phyloP scores from a whole-genome alignment of 2,113 vertebrate genomes.

The Sciurus niger region DNA sequence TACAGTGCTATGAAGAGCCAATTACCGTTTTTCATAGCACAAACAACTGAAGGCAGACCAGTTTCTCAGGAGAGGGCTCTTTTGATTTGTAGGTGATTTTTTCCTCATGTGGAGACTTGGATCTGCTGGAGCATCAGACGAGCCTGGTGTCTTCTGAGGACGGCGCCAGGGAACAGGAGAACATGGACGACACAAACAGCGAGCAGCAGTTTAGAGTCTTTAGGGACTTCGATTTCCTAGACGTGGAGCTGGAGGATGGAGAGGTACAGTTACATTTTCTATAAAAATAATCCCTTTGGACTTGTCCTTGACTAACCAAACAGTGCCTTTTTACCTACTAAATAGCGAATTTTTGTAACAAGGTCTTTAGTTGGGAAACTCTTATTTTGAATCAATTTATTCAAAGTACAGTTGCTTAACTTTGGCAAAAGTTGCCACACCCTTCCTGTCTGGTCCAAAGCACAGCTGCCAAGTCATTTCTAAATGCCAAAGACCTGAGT shows the following conservation, averaged over 20 bases:
- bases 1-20: slow-evolving; percentile 84
- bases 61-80: slow-evolving; percentile 83
- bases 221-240: slow-evolving; percentile 99
- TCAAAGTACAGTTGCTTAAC: slow-evolving; percentile 73
- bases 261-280: slow-evolving; percentile 92
- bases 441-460: slow-evolving; percentile 86
- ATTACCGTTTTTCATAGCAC: slow-evolving; percentile 82
- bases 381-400: slow-evolving; percentile 76
- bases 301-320: slow-evolving; percentile 45
- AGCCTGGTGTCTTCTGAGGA: slow-evolving; percentile 98
- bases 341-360: slow-evolving; percentile 70
- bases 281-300: slow-evolving; percentile 56
- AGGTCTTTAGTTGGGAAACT: slow-evolving; percentile 74
- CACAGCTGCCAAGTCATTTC: slow-evolving; percentile 79
- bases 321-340: slow-evolving; percentile 65
- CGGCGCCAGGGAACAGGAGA: slow-evolving; percentile 95
- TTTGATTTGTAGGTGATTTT: slow-evolving; percentile 95
- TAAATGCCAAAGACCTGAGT: slow-evolving; percentile 76
- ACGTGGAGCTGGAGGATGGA: slow-evolving; percentile 99
- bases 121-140: slow-evolving; percentile 97
- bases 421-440: slow-evolving; percentile 81
- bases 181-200: slow-evolving; percentile 97
- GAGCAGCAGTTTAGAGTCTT: slow-evolving; percentile 99
- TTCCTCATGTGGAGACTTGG: slow-evolving; percentile 98
- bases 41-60: slow-evolving; percentile 78